Base-by-base conservation (phyloP, 1,140 invertebrate species). In the Trichoplusia ni region DNA sequence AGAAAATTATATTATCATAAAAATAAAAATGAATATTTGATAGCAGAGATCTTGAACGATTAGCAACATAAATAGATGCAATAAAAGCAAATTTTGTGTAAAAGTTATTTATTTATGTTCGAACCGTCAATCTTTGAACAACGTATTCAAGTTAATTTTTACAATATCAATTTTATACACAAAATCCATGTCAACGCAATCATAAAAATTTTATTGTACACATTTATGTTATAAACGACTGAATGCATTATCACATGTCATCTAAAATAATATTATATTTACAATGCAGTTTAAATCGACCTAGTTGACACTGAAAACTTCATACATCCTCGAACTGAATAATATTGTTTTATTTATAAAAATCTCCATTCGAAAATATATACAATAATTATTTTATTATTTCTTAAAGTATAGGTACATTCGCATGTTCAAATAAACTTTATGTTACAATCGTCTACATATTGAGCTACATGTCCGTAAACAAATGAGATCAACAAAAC, bases 401-500 rank as follows among this genome's bases (percentile, higher is more conserved):
- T 70, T 79, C 79, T 75, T 84, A 86, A 75, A 82, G 76, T 79
- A 82, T 69, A 79, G 72, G 82, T 84, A 85, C 81, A 86, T 77
- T 79, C 69, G 69, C 69, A 75, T 77, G 59, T 80, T 71, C 69
- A 75, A 71, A 72, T 70, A 70, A 67, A 82, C 73, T 82, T 79
- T 84, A 78, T 77, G 60, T 77, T 82, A 86, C 79, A 85, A 78
- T 69, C 75, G 80, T 77, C 77, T 86, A 86, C 77, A 85, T 77
- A 87, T 90, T 90, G 87, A 90, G 87, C 87, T 90, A 87, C 72
- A 79, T 76, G 78, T 86, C 69, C 80, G 79, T 88, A 83, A 84
- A 87, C 77, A 80, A 90, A 82, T 90, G 87, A 90, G 87, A 90
- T 90, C 87, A 90, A 86, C 81, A 86, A 81, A 82, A 81, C 82